Evolutionary conservation across 2,888 invertebrate species (phyloP).

Genomic region (Tiliacea citrago): DNA sequence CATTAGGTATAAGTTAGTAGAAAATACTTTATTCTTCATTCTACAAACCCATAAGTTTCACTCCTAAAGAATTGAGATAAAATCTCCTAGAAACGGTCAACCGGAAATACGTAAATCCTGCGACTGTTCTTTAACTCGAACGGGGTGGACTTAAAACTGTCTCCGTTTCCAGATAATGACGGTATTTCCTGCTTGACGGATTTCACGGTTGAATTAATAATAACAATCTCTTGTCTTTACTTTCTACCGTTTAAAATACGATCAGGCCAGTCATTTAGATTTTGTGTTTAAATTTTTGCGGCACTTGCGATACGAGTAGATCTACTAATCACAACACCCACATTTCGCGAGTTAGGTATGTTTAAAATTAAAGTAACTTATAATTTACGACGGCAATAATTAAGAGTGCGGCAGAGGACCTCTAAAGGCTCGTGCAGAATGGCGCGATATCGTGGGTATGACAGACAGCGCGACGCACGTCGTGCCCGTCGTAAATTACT

Average conservation of each 20-base stretch:
- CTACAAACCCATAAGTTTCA: conserved; percentile 15
- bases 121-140: conserved; percentile 69
- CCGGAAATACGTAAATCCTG: conserved; percentile 75
- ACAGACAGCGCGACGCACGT: no score
- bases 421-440: no score
- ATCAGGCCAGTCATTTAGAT: not conserved
- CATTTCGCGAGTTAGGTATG: no score
- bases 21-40: not conserved
- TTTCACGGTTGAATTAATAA: conserved; percentile 52
- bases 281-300: not conserved
- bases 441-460: no score
- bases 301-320: no score
- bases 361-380: no score
- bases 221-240: conserved; percentile 33
- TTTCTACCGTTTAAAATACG: not conserved
- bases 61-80: conserved; percentile 68
- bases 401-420: no score
- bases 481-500: no score
- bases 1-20: not conserved
- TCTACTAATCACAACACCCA: no score
- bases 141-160: conserved; percentile 63
- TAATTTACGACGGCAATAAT: no score
- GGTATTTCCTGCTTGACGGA: conserved; percentile 55
- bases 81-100: conserved; percentile 69
- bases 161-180: conserved; percentile 60